phyloP scores from a whole-genome alignment of 1,140 invertebrate species.

The Phortica variegata region DNA sequence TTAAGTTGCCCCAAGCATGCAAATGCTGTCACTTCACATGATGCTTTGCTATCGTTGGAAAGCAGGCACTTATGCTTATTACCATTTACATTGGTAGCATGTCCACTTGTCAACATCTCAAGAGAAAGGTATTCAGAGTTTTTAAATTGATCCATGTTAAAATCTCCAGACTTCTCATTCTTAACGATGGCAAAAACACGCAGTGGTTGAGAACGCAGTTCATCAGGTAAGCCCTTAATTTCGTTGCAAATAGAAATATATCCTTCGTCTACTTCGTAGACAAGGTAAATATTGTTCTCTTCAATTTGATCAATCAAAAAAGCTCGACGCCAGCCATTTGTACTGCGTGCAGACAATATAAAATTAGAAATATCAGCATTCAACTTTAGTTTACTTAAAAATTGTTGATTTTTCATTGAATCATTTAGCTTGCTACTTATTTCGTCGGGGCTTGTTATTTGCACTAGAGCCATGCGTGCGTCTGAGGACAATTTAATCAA shows the following conservation, averaged over 20 bases:
- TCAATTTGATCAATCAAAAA: neutral
- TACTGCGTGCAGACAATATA: neutral
- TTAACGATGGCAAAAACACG: neutral
- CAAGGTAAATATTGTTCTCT: neutral
- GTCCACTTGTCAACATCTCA: neutral
- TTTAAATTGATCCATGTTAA: too few species aligned
- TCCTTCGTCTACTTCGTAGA: conserved; percentile 8
- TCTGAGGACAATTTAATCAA: too few species aligned
- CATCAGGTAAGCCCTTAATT: conserved; percentile 5
- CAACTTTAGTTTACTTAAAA: too few species aligned
- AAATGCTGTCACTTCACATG: neutral
- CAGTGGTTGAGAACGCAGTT: neutral
- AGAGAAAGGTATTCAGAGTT: neutral
- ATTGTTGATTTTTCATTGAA: too few species aligned
- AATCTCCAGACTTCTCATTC: neutral
- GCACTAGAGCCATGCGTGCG: too few species aligned
- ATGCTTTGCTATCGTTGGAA: neutral
- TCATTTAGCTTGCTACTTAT: too few species aligned
- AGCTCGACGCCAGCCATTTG: conserved; percentile 3
- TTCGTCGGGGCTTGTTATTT: too few species aligned
- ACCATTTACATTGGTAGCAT: neutral
- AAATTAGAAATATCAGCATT: too few species aligned
- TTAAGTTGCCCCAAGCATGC: neutral
- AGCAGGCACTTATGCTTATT: conserved; percentile 3
- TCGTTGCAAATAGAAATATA: neutral